Base-by-base conservation (phyloP, 2,113 vertebrate species). In the Pundamilia nyererei region DNA sequence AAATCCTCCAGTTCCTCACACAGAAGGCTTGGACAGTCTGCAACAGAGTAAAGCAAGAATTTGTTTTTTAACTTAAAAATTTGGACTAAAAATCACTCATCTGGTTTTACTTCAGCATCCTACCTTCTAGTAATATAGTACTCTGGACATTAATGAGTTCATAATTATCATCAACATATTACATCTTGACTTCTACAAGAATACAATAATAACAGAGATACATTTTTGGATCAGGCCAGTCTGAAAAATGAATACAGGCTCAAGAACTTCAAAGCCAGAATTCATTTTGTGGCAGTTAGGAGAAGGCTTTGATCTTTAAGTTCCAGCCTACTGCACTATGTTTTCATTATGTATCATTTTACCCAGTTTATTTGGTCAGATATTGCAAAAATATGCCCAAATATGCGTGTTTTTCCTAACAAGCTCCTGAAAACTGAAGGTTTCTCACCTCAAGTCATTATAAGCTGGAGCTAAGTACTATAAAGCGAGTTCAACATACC, bases 1-100 rank as follows among this genome's bases (percentile, higher is more conserved):
- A 90, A 62, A 83, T 92, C 89, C n/a, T 90, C 91, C 84, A 93
- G 89, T 80, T 96, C 96, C 17, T 96, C 95, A 95, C 96, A 96
- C 80, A 96, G 89, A 81, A 95, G 94, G 84, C 92, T 96, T 21
- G 94, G 85, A 89, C 91, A 91, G 77, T 94, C 96, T 97, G 94
- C 12, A 92, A 94, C 54, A 91, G 26, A 86, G 58, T 31, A 24
- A 85, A 86, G 47, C 29, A 49, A 75, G 5, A 80, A 17, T 60
- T 26, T 11, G 14, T 42, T 81, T 80, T 82, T 31, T 17, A 9
- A 40, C 47, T 56, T 75, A 53, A 54, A 38, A 56, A 17, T 2
- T 24, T 75, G 1, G 68, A 75, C 42, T 29, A 19, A 77, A 51
- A 33, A 33, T 51, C 26, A 49, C 10, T 77, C 9, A 51, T 12